Evolutionary conservation across 2,888 invertebrate genomes (phyloP).

Genomic region (Caenorhabditis wallacei): DNA sequence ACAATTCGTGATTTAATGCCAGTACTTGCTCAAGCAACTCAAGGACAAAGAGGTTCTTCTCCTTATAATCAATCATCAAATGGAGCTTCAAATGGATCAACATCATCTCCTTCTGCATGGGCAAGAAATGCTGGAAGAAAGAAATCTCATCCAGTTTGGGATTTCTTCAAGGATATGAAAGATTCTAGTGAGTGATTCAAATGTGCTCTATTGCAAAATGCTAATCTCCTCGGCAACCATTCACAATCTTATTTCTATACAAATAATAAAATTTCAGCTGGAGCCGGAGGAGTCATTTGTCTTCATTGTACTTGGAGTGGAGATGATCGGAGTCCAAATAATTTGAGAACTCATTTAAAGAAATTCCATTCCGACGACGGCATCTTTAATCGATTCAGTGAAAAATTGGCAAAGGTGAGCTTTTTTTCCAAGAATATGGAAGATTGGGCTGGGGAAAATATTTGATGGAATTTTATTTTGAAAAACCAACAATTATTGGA

Average conservation of each 20-base stretch:
- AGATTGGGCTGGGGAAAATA: too few relatives aligned
- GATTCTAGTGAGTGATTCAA: conserved; percentile 71
- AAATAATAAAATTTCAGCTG: conserved; percentile 65
- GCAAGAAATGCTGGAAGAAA: conserved; percentile 75
- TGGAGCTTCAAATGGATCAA: conserved; percentile 13
- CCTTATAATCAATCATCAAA: background rate
- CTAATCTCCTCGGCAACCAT: background rate
- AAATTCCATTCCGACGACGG: conserved; percentile 77
- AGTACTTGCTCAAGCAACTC: conserved; percentile 44
- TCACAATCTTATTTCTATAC: background rate
- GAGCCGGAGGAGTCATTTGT: conserved; percentile 76
- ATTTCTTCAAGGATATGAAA: conserved; percentile 78
- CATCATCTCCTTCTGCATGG: conserved; percentile 71
- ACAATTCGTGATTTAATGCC: conserved; percentile 62
- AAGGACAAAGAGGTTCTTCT: conserved; percentile 14
- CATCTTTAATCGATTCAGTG: conserved; percentile 75
- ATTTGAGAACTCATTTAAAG: conserved; percentile 78
- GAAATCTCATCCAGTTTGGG: conserved; percentile 81
- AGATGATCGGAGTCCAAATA: conserved; percentile 79
- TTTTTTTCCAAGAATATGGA: background rate
- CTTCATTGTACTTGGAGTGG: conserved; percentile 77
- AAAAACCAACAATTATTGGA: too few relatives aligned
- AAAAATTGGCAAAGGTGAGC: conserved; percentile 74
- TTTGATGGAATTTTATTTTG: background rate
- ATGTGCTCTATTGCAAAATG: conserved; percentile 10